Evolutionary conservation across 2,113 vertebrate genomes (phyloP), one percentile per base, ranked within the genome.

Genomic region (Perca fluviatilis): DNA sequence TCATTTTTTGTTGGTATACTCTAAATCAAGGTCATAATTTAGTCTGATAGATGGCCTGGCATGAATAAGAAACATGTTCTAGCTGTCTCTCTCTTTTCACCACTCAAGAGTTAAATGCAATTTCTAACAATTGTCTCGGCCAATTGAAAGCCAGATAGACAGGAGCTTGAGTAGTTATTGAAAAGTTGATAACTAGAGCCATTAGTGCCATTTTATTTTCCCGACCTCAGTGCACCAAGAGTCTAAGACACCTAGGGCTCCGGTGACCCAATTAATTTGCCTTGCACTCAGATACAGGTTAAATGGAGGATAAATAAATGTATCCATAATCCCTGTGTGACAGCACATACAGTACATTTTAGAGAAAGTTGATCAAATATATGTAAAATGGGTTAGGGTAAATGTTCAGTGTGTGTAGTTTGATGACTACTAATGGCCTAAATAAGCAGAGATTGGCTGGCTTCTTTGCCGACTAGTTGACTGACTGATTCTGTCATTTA

Each of bases 261-360:
- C 1, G 3, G 63, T 77, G 70, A 79, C 75, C 64, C 56, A 76
- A 85, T 91, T 84, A 83, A 87, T 84, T 85, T 14, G 50, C 27
- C 80, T 71, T 40, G 54, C 33, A 43, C 40, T 65, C 7, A 8
- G 23, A 47, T 53, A 43, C 54, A 66, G 61, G 56, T 80, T 56
- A 78, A 71, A 61, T 1, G 5, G 1, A 69, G 72, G 58, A 50
- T 30, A 10, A 19, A 14, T 33, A 21, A 2, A 15, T 14, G n/a
- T 18, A 49, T 40, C 8, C 2, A 12, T 5, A 14, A 63, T 46
- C 57, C 2, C 58, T 53, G 12, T 68, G 18, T 69, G 53, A 54
- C 49, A 67, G 61, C 12, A 58, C 16, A 58, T 2, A 30, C 36
- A 36, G 53, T 2, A 30, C 36, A 36, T 36, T 18, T 53, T 6